Conservation (phyloP, 2,113 vertebrate species). For the Bos indicus region DNA sequence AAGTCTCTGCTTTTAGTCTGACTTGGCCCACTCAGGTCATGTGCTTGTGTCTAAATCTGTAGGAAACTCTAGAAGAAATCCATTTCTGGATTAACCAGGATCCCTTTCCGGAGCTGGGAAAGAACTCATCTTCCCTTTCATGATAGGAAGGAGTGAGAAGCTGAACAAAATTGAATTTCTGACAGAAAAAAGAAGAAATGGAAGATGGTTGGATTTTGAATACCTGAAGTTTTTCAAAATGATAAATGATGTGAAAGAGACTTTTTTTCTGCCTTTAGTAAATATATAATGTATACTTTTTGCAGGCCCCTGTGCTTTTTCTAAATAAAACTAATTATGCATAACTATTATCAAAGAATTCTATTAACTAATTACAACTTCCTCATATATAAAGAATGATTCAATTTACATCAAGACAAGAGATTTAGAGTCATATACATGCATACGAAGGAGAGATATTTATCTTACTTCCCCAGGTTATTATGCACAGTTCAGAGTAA, state of each 20-base stretch:
- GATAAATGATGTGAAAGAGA: neutral
- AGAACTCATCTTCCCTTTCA: neutral
- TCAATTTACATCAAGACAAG: constrained; percentile 16
- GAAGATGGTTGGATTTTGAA: neutral
- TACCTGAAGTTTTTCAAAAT: neutral
- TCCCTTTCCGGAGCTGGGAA: neutral
- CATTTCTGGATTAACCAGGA: neutral
- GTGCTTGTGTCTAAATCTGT: neutral
- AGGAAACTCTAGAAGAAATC: neutral
- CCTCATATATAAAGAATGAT: constrained; percentile 1
- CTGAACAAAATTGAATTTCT: neutral
- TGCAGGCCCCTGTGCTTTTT: neutral
- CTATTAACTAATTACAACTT: constrained; percentile 51
- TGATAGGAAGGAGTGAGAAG: neutral
- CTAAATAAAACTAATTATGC: constrained; percentile 35
- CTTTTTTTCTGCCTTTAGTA: constrained; percentile 21
- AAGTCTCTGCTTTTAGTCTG: neutral
- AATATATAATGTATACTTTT: constrained; percentile 9
- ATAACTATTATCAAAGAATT: constrained; percentile 41
- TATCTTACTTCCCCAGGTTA: neutral
- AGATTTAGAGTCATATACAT: constrained; percentile 18
- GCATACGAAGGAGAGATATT: neutral
- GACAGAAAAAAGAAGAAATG: neutral
- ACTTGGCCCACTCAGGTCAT: neutral
- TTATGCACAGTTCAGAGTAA: neutral